Evolutionary conservation across 2,888 invertebrate genomes (phyloP), one percentile per base, ranked within the genome.

Genomic region (Sminthurinus aureus): DNA sequence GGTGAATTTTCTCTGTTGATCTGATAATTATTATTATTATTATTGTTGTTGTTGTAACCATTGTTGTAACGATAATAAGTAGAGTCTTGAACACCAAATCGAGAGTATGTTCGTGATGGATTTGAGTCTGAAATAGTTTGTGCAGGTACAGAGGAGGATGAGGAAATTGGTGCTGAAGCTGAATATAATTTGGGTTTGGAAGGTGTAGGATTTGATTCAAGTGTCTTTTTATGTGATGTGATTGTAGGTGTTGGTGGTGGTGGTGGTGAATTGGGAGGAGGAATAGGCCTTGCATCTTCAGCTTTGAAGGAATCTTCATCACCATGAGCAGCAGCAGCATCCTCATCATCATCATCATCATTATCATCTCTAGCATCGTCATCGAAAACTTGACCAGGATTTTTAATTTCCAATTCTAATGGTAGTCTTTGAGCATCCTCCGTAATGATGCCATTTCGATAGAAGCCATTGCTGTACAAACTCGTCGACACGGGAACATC

Each of bases 81-180:
- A 0, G 88, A 86, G 76, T 88, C 88, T 77, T 88, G 87, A 81
- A 88, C 83, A 22, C 87, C 86, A 81, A 88, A 88, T 79, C 88
- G 88, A 0, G 88, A 86, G 69, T 87, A 87, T 8, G 87, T 88
- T 71, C 88, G 75, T 8, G 86, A 83, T 12, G 88, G 88, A 82
- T 85, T 81, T 26, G 24, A 66, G 64, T 75, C 15, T 15, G 81
- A 81, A 15, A 75, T 26, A 13, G 73, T 15, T 51, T 24, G 67
- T 51, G 51, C 20, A 20, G 71, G 71, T 79, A 18, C 2, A 15
- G 67, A 67, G 20, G 50, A 20, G 3, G 24, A 38, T 50, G 50
- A 24, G 1, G 26, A 15, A 2, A 18, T 50, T 74, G n/a, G 20
- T 9, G 74, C 18, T 50, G 20, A 74, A 24, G 64, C 20, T 20